A percentile compares a stretch with the other conserved stretches of the same genome.
Evolutionary conservation across 2,888 invertebrate genomes (phyloP).

Genomic region (Melanostoma mellinum): DNA sequence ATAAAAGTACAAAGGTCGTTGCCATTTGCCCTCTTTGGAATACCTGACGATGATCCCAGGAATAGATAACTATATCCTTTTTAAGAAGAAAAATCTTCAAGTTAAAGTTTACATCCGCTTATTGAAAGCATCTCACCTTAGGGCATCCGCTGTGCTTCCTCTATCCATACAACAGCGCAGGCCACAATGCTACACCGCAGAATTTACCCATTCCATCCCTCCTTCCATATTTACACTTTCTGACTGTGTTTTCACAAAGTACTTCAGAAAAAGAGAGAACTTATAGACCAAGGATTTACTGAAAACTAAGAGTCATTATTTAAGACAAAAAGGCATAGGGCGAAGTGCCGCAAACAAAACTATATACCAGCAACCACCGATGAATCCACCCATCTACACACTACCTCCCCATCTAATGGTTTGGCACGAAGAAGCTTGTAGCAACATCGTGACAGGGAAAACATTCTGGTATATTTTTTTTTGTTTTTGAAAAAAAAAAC

Average conservation of each 20-base stretch:
- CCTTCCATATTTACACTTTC: conserved; percentile 50
- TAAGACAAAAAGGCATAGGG: conserved; percentile 63
- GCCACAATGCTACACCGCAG: conserved; percentile 56
- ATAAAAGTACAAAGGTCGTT: conserved; percentile 41
- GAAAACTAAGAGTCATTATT: conserved; percentile 70
- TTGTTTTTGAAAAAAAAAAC: conserved; percentile 21
- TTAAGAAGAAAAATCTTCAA: conserved; percentile 40
- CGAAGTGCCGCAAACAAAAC: conserved; percentile 59
- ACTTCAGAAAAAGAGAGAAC: conserved; percentile 36
- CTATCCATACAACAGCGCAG: conserved; percentile 16
- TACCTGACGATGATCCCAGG: conserved; percentile 48
- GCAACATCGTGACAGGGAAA: conserved; percentile 38
- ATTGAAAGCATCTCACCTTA: conserved; percentile 69
- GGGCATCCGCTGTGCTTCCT: conserved; percentile 48
- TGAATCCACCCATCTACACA: conserved; percentile 17
- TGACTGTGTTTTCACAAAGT: conserved; percentile 13
- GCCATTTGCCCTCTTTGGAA: conserved; percentile 44
- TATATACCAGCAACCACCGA: conserved; percentile 30
- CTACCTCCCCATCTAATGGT: conserved; percentile 41
- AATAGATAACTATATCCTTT: conserved; percentile 44
- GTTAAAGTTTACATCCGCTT: conserved; percentile 68
- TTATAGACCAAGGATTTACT: conserved; percentile 54
- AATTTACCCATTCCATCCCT: conserved; percentile 30
- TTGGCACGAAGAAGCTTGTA: conserved; percentile 52
- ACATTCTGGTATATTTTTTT: conserved; percentile 24